These are phyloP conservation scores for Jacana jacana DNA, from an alignment of 2,113 vertebrate genomes.

Conservation along the genomic window DNA sequence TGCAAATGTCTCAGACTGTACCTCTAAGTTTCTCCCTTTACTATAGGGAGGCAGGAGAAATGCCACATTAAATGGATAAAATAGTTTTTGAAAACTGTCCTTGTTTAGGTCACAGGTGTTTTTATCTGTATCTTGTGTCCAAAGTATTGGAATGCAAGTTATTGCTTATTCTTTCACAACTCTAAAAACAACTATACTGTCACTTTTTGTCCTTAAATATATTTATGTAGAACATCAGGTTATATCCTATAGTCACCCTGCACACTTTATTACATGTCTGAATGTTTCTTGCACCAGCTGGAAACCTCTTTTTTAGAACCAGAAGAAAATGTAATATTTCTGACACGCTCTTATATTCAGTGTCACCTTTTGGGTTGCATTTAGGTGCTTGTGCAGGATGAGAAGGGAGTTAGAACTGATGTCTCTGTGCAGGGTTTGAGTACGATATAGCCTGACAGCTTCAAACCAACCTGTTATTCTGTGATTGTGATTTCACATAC, in stretches of 20 bases:
- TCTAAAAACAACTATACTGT: background rate
- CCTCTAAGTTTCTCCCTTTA: background rate
- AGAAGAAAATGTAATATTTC: background rate
- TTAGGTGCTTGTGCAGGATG: background rate
- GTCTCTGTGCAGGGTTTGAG: background rate
- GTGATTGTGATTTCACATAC: background rate
- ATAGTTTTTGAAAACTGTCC: background rate
- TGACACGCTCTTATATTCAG: background rate
- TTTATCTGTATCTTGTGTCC: background rate
- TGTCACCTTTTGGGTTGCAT: background rate
- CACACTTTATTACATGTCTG: accelerated
- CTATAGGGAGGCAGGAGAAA: background rate
- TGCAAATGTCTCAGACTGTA: background rate
- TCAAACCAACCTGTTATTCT: background rate
- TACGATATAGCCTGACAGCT: background rate
- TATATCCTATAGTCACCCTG: background rate
- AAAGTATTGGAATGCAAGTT: background rate
- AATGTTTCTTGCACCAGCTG: background rate
- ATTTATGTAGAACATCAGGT: background rate
- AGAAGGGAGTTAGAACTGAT: background rate
- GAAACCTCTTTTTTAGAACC: background rate
- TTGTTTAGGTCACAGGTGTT: background rate
- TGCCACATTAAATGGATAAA: background rate
- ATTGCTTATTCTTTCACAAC: background rate
- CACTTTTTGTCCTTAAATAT: background rate